Evolutionary conservation across 2,888 invertebrate genomes (phyloP).

Genomic region (Ctenicera cuprea): DNA sequence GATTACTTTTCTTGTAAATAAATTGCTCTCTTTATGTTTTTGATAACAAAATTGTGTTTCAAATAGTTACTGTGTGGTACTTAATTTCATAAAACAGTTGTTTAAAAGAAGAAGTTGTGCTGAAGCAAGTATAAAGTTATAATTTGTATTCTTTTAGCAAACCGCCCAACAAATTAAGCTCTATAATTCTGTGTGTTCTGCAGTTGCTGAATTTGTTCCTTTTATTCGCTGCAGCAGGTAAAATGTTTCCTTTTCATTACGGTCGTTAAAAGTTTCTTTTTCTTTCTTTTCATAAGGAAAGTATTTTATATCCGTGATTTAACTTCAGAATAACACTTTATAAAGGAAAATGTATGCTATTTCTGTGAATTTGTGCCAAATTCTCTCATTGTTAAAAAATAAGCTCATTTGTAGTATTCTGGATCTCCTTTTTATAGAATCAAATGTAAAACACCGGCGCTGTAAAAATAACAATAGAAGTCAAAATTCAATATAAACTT

Average conservation of each 20-base stretch:
- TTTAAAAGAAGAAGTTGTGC: neutral
- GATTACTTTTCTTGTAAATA: no score
- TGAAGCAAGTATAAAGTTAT: constrained; percentile 40
- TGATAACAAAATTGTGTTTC: no score
- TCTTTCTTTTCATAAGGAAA: constrained; percentile 54
- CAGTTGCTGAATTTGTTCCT: constrained; percentile 52
- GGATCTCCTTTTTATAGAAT: constrained; percentile 37
- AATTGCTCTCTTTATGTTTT: no score
- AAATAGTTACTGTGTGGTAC: no score
- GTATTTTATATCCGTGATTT: constrained; percentile 61
- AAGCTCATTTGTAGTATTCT: constrained; percentile 33
- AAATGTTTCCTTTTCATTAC: constrained; percentile 63
- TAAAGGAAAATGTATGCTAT: constrained; percentile 43
- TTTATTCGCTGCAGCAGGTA: constrained; percentile 56
- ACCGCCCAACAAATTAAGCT: constrained; percentile 52
- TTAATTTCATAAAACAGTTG: no score
- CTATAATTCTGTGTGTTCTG: constrained; percentile 55
- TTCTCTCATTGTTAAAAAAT: constrained; percentile 17
- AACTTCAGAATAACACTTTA: constrained; percentile 59
- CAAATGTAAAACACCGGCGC: constrained; percentile 37
- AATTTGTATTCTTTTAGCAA: constrained; percentile 53
- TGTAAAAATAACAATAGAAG: constrained; percentile 56
- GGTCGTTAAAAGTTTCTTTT: constrained; percentile 63
- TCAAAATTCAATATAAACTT: constrained; percentile 67
- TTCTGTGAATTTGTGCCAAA: neutral